Conservation (phyloP, 1,140 invertebrate species). For the Diploscapter pachys region DNA sequence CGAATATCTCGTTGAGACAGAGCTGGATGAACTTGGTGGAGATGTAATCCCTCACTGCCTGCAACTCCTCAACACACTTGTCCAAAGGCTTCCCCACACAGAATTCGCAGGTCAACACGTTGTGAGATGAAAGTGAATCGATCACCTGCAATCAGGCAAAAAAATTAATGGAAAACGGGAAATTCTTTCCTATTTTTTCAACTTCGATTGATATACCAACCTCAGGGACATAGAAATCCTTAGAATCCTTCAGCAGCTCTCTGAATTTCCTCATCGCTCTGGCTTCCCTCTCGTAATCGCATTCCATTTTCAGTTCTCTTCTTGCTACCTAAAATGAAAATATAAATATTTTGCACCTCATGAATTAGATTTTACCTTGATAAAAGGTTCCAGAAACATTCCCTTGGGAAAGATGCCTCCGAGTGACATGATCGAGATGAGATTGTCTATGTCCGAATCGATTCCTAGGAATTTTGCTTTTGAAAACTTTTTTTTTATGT, state of each 20-base stretch:
- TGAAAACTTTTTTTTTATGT: too few species aligned
- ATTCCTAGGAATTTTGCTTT: constrained; percentile 69
- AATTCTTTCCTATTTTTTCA: constrained; percentile 3
- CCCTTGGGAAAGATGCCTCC: constrained; percentile 86
- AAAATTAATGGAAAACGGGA: not conserved
- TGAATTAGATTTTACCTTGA: constrained; percentile 59
- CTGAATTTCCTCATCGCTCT: constrained; percentile 80
- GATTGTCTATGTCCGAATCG: constrained; percentile 95
- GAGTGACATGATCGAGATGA: constrained; percentile 81
- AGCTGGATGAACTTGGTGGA: constrained; percentile 78
- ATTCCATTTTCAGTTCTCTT: constrained; percentile 89
- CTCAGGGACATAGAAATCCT: constrained; percentile 77
- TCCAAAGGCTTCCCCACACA: constrained; percentile 87
- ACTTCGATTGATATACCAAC: constrained; percentile 65
- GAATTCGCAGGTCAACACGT: constrained; percentile 85
- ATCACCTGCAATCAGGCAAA: constrained; percentile 56
- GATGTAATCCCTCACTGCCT: constrained; percentile 75
- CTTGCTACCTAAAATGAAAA: constrained; percentile 74
- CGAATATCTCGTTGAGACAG: constrained; percentile 82
- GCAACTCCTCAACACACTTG: constrained; percentile 73
- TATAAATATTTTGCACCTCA: constrained; percentile 15
- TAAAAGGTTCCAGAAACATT: constrained; percentile 90
- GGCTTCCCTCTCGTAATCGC: constrained; percentile 89
- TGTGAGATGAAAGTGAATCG: constrained; percentile 62
- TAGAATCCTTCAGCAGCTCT: constrained; percentile 73